phyloP scores from a whole-genome alignment of 2,888 invertebrate genomes.

The Geophilus truncorum region DNA sequence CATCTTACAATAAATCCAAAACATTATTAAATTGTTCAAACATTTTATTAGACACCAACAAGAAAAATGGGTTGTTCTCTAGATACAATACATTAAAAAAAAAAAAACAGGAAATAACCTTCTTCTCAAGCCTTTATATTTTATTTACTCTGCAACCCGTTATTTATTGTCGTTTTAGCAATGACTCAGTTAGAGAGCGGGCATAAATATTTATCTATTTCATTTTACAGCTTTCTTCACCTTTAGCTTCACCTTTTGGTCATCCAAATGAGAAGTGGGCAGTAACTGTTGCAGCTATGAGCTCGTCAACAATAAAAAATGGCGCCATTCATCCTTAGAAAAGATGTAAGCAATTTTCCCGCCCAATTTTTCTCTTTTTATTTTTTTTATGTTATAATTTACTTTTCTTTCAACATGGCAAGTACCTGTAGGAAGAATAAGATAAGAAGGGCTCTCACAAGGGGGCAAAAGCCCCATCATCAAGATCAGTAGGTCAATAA shows the following conservation, averaged over 20 bases:
- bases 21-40: too few species aligned
- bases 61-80: neutral
- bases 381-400: too few species aligned
- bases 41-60: neutral
- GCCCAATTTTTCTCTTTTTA: neutral
- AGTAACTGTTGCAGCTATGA: neutral
- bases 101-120: neutral
- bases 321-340: neutral
- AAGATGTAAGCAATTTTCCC: neutral
- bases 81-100: neutral
- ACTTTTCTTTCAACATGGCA: neutral
- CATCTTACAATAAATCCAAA: too few species aligned
- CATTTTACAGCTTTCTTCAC: neutral
- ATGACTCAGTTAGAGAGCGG: neutral
- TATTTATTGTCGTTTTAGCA: neutral
- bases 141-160: neutral
- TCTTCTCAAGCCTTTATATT: neutral
- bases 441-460: neutral
- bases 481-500: neutral
- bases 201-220: neutral
- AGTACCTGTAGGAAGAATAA: neutral
- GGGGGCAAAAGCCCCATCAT: neutral
- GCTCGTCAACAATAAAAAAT: neutral
- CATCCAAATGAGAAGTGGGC: neutral
- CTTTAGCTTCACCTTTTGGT: neutral